phyloP scores from a whole-genome alignment of 1,140 invertebrate species.

The Phortica variegata region DNA sequence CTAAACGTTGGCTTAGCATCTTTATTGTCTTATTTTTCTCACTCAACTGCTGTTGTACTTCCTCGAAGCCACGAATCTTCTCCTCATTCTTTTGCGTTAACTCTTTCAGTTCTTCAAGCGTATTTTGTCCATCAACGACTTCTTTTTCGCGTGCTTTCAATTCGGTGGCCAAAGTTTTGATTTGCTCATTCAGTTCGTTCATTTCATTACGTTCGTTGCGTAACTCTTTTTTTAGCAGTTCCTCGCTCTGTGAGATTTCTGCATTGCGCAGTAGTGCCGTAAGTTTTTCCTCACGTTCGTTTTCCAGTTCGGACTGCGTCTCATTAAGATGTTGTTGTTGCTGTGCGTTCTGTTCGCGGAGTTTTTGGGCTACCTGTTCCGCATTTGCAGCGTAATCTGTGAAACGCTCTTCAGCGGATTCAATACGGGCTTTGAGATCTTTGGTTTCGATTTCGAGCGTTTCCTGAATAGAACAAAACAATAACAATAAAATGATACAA shows the following conservation, averaged over 20 bases:
- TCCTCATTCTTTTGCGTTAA: conserved; percentile 60
- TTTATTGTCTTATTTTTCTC: conserved; percentile 89
- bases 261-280: conserved; percentile 76
- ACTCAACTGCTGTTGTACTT: conserved; percentile 72
- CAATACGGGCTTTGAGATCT: conserved; percentile 43
- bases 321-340: conserved; percentile 40
- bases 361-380: conserved; percentile 39
- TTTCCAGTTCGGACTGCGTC: conserved; percentile 40
- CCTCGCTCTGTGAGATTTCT: conserved; percentile 78
- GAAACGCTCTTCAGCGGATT: conserved; percentile 46
- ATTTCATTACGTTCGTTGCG: conserved; percentile 58
- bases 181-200: conserved; percentile 58
- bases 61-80: conserved; percentile 64
- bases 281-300: conserved; percentile 74
- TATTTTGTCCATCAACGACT: conserved; percentile 58
- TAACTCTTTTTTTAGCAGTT: conserved; percentile 71
- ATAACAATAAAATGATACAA: too few species aligned
- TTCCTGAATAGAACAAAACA: conserved; percentile 41
- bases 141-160: conserved; percentile 35
- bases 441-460: conserved; percentile 35
- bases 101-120: conserved; percentile 59
- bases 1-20: conserved; percentile 80
- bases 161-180: conserved; percentile 57
- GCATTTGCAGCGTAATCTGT: conserved; percentile 49
- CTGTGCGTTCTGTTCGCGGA: conserved; percentile 32